Evolutionary conservation across 2,888 invertebrate species (phyloP).

Genomic region (Yponomeuta cagnagella): DNA sequence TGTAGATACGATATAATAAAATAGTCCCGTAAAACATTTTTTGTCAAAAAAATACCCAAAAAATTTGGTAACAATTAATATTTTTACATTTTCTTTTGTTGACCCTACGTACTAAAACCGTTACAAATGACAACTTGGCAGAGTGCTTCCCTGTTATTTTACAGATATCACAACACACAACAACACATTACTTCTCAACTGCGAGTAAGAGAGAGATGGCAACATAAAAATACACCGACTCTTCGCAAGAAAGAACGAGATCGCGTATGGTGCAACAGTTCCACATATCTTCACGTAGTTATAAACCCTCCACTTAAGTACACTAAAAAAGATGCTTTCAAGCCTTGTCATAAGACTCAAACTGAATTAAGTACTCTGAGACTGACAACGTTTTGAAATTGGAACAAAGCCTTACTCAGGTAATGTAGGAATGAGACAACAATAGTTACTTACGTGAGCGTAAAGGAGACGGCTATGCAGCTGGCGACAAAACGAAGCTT

Average conservation of each 20-base stretch:
- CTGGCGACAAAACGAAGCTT: constrained; percentile 28
- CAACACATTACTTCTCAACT: constrained; percentile 73
- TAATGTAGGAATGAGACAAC: constrained; percentile 33
- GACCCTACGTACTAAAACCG: constrained; percentile 43
- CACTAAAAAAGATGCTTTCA: constrained; percentile 29
- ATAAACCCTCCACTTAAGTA: constrained; percentile 22
- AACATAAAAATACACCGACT: constrained; percentile 53
- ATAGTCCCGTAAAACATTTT: too few species aligned
- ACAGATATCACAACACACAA: constrained; percentile 77
- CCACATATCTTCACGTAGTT: constrained; percentile 46
- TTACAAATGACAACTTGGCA: constrained; percentile 76
- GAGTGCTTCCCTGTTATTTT: constrained; percentile 77
- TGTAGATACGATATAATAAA: too few species aligned
- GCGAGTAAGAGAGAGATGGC: constrained; percentile 53
- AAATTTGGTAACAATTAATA: too few species aligned
- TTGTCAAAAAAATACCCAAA: too few species aligned
- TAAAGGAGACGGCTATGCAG: constrained; percentile 43
- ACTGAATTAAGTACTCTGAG: constrained; percentile 21
- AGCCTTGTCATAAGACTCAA: constrained; percentile 20
- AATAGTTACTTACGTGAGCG: constrained; percentile 34
- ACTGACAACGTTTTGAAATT: constrained; percentile 23
- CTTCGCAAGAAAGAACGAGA: constrained; percentile 43
- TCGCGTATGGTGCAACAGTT: constrained; percentile 58
- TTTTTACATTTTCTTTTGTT: not conserved
- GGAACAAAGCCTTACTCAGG: not conserved